Conservation (phyloP, 2,113 vertebrate species). For the Haliaeetus leucogaster region DNA sequence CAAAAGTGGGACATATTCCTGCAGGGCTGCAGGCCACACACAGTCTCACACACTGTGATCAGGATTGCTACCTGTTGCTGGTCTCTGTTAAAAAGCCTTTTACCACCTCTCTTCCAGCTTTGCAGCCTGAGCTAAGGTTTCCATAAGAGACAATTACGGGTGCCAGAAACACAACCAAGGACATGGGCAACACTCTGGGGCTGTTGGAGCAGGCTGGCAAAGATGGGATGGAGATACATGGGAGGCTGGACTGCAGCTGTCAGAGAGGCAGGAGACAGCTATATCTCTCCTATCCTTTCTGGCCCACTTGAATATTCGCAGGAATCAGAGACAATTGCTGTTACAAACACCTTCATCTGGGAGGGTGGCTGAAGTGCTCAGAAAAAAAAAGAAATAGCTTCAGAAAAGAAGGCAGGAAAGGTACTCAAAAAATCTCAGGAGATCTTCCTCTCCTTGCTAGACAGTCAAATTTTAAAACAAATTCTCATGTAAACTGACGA, state of each 20-base stretch:
- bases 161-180: not conserved
- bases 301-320: not conserved
- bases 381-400: not conserved
- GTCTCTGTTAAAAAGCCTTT: not conserved
- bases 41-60: not conserved
- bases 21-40: not conserved
- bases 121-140: not conserved
- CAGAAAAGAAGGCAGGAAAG: not conserved
- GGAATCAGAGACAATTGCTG: not conserved
- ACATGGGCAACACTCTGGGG: not conserved
- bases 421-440: not conserved
- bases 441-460: not conserved
- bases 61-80: not conserved
- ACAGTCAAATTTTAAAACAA: not conserved
- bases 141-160: rapidly evolving
- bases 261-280: not conserved
- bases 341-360: not conserved
- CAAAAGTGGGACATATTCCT: not conserved
- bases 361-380: not conserved
- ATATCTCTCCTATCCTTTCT: not conserved
- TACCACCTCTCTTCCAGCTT: not conserved
- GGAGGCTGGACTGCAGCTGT: not conserved
- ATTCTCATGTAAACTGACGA: not conserved
- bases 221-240: not conserved
- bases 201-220: not conserved